These are phyloP conservation scores for Ibidorhyncha struthersii DNA, from an alignment of 2,113 vertebrate species.

Conservation along the genomic window DNA sequence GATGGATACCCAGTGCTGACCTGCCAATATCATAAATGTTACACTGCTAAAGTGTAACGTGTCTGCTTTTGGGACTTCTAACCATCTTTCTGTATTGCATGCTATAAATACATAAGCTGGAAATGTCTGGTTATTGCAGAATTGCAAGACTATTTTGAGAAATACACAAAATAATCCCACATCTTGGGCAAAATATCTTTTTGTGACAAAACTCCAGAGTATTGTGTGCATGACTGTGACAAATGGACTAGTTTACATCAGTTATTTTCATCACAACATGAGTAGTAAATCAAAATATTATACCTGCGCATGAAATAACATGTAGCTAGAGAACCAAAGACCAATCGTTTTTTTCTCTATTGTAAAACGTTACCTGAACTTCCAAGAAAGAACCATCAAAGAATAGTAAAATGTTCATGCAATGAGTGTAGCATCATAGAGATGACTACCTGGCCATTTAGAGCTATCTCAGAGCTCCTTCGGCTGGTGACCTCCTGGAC, in stretches of 20 bases:
- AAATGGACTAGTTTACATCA: neutral
- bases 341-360: neutral
- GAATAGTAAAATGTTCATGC: neutral
- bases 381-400: neutral
- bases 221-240: neutral
- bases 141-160: neutral
- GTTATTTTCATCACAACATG: neutral
- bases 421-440: neutral
- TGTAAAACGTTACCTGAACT: neutral
- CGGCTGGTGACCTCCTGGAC: neutral
- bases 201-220: neutral
- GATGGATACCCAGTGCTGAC: neutral
- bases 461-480: neutral
- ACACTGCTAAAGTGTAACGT: neutral
- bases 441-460: neutral
- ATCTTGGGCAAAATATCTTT: neutral
- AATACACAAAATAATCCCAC: neutral
- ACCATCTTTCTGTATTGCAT: neutral
- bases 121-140: neutral
- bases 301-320: neutral
- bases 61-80: neutral
- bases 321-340: neutral
- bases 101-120: neutral
- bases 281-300: neutral
- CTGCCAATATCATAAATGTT: neutral